phyloP scores from a whole-genome alignment of 2,888 invertebrate genomes.

The Acrocera orbiculus region DNA sequence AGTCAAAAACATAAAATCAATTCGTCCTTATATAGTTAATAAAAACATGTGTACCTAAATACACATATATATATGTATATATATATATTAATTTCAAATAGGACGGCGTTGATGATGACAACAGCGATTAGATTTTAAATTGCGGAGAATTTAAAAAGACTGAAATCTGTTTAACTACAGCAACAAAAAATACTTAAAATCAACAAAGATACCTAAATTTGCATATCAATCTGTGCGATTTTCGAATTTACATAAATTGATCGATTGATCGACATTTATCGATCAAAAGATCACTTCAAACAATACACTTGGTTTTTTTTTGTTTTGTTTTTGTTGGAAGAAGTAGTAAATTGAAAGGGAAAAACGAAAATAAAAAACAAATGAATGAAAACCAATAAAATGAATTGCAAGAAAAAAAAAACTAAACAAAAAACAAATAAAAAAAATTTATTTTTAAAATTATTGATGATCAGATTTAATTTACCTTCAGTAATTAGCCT shows the following conservation, averaged over 20 bases:
- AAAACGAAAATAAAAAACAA: neutral
- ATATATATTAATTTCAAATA: too few relatives aligned
- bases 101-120: conserved; percentile 10
- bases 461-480: conserved; percentile 10
- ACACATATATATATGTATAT: too few relatives aligned
- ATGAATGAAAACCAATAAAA: too few relatives aligned
- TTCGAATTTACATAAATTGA: conserved; percentile 31
- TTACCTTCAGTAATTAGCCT: conserved; percentile 91
- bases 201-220: conserved; percentile 8
- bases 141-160: neutral
- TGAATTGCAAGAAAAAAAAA: too few relatives aligned
- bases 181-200: conserved; percentile 1
- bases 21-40: too few relatives aligned
- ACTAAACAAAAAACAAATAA: too few relatives aligned
- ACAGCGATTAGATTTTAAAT: conserved; percentile 2
- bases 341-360: neutral
- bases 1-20: too few relatives aligned
- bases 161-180: conserved; percentile 1
- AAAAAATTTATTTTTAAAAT: neutral
- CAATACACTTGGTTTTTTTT: neutral
- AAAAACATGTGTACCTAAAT: too few relatives aligned
- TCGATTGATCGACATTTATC: conserved; percentile 20
- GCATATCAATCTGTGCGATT: conserved; percentile 16
- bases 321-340: neutral
- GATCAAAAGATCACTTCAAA: too few relatives aligned